These are phyloP conservation scores for Caerostris darwini DNA, from an alignment of 1,140 invertebrate species.

Conservation along the genomic window DNA sequence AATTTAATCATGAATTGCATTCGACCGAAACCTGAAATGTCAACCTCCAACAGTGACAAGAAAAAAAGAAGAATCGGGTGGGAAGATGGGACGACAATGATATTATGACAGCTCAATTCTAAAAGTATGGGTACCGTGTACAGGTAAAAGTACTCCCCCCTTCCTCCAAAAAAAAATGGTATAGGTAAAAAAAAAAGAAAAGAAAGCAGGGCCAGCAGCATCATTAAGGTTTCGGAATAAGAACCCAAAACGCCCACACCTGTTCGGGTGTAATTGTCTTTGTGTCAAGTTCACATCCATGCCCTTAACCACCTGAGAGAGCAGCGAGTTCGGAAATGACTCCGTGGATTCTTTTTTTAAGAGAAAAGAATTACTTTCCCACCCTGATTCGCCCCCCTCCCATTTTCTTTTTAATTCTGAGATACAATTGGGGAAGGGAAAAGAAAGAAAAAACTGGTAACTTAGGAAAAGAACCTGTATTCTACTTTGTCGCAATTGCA, in stretches of 20 bases:
- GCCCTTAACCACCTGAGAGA: slow-evolving; percentile 65
- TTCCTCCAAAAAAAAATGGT: not conserved
- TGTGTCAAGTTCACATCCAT: slow-evolving; percentile 71
- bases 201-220: slow-evolving; percentile 56
- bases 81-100: not conserved
- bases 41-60: not conserved
- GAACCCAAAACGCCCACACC: slow-evolving; percentile 65
- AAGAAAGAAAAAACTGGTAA: too few species aligned
- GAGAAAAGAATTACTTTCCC: slow-evolving; percentile 37
- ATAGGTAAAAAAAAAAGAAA: slow-evolving; percentile 20
- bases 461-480: not conserved
- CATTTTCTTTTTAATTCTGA: slow-evolving; percentile 13
- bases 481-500: not conserved
- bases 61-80: not conserved
- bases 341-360: slow-evolving; percentile 27
- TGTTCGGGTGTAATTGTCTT: slow-evolving; percentile 70
- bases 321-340: slow-evolving; percentile 25
- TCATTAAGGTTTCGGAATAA: slow-evolving; percentile 62
- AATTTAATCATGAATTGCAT: too few species aligned
- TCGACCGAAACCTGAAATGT: too few species aligned
- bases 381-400: not conserved
- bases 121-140: not conserved
- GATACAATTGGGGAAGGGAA: too few species aligned
- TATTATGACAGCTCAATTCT: not conserved
- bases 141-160: not conserved